Conservation (phyloP, 2,888 invertebrate species). For the Arctia plantaginis region DNA sequence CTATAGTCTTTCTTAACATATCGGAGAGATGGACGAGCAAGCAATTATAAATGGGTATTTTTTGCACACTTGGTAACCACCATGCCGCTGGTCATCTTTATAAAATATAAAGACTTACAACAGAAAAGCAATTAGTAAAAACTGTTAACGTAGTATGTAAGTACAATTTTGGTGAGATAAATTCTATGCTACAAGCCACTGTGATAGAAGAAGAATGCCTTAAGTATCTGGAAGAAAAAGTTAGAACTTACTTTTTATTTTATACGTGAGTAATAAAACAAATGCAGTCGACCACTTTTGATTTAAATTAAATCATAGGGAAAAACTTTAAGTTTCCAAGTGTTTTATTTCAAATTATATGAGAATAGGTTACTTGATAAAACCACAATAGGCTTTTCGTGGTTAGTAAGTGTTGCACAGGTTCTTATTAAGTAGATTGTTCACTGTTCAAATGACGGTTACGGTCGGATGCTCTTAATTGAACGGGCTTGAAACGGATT, state of each 20-base stretch:
- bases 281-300: background rate
- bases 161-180: too few species aligned
- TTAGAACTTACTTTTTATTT: background rate
- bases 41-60: too few species aligned
- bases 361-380: conserved; percentile 13
- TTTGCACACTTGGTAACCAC: too few species aligned
- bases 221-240: background rate
- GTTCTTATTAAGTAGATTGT: conserved; percentile 64
- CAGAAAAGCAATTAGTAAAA: too few species aligned
- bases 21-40: background rate
- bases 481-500: conserved; percentile 64
- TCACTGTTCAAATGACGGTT: conserved; percentile 61
- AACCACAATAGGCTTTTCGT: conserved; percentile 23
- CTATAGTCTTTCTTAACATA: too few species aligned
- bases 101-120: too few species aligned
- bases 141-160: too few species aligned
- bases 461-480: conserved; percentile 73
- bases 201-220: background rate
- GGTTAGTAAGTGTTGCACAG: conserved; percentile 29
- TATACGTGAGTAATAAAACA: conserved; percentile 5
- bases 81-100: too few species aligned
- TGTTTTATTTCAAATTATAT: conserved; percentile 9
- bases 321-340: conserved; percentile 6
- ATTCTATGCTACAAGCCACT: background rate
- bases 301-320: conserved; percentile 26